A percentile compares a stretch with the other conserved stretches of the same genome.
These are phyloP conservation scores for Alaudala cheleensis DNA, from an alignment of 2,113 vertebrate species.

Conservation along the genomic window DNA sequence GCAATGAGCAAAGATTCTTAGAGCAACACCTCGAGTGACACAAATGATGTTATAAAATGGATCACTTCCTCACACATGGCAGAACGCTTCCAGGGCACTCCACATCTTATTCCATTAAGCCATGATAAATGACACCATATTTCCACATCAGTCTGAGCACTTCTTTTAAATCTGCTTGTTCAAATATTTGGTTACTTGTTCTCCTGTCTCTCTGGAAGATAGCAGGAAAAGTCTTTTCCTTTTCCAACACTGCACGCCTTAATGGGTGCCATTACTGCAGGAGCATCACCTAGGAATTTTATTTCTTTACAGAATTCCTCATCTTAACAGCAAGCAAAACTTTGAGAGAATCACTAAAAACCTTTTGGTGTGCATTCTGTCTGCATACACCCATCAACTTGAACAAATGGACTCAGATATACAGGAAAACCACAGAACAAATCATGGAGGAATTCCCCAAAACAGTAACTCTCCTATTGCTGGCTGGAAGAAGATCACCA, in stretches of 20 bases:
- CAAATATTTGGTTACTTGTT: constrained; percentile 37
- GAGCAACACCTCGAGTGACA: constrained; percentile 61
- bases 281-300: neutral
- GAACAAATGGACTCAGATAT: neutral
- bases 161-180: constrained; percentile 41
- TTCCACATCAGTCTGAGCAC: constrained; percentile 19
- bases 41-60: constrained; percentile 54
- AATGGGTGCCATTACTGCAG: neutral
- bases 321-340: neutral
- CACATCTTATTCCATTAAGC: constrained; percentile 56
- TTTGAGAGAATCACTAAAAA: neutral
- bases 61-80: constrained; percentile 52
- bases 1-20: neutral
- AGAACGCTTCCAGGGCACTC: constrained; percentile 52
- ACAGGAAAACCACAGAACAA: neutral
- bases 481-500: neutral
- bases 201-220: neutral
- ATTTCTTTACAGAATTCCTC: neutral
- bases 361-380: neutral
- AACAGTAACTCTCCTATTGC: neutral
- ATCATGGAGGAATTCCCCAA: neutral
- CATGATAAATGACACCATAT: constrained; percentile 43
- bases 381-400: neutral
- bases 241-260: neutral
- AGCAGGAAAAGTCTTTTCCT: neutral